A percentile compares a stretch with the other conserved stretches of the same genome.
Evolutionary conservation across 1,140 invertebrate species (phyloP).

Genomic region (Sarcophaga bullata): DNA sequence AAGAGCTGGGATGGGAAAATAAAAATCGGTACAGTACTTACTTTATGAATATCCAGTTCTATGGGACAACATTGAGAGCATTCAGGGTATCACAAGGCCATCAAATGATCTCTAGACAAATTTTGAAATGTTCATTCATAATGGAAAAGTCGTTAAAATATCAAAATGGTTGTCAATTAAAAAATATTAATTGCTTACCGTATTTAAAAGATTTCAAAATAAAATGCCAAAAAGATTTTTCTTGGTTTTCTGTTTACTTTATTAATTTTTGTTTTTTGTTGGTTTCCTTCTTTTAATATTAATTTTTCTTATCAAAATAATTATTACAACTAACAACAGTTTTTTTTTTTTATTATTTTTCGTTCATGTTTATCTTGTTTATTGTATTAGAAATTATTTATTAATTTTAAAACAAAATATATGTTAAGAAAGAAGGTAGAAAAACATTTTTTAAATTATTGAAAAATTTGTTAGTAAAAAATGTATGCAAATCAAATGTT

Average conservation of each 20-base stretch:
- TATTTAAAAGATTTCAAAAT: no score
- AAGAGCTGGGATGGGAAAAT: no score
- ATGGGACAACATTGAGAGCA: no score
- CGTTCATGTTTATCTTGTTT: not conserved
- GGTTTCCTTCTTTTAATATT: no score
- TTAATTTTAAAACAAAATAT: not conserved
- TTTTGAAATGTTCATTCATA: no score
- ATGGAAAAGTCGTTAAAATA: no score
- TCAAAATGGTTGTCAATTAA: no score
- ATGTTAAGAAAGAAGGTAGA: not conserved
- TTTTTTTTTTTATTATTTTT: constrained; percentile 2
- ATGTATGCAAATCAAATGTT: constrained; percentile 5
- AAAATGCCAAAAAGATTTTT: not conserved
- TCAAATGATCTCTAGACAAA: no score
- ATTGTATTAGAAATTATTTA: not conserved
- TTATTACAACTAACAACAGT: constrained; percentile 38
- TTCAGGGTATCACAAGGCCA: no score
- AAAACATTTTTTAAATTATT: not conserved
- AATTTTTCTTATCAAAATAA: constrained; percentile 34
- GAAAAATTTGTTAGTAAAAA: constrained; percentile 11
- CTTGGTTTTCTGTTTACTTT: constrained; percentile 14
- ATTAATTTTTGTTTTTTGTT: not conserved
- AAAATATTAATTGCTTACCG: no score
- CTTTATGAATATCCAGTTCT: no score
- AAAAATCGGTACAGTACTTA: no score